These are phyloP conservation scores for Alaudala cheleensis DNA, from an alignment of 2,113 vertebrate genomes.

Conservation along the genomic window DNA sequence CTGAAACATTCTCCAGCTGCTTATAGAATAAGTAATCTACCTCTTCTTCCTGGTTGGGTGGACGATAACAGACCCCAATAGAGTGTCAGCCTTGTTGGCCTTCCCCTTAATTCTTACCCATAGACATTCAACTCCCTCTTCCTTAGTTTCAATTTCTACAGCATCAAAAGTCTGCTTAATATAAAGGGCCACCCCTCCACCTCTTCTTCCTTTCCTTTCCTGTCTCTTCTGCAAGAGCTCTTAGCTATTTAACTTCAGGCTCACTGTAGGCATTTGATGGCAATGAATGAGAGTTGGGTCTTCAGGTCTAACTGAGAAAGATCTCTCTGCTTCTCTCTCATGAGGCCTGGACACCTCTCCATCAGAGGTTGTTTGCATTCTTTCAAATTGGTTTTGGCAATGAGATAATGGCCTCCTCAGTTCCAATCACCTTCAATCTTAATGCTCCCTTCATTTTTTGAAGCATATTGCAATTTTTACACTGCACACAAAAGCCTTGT, in stretches of 20 bases:
- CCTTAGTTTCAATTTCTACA: too few relatives aligned
- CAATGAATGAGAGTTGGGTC: not conserved
- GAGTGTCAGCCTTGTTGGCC: too few relatives aligned
- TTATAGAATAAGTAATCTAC: too few relatives aligned
- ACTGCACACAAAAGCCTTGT: not conserved
- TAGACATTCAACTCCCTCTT: too few relatives aligned
- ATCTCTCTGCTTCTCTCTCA: not conserved
- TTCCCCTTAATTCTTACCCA: too few relatives aligned
- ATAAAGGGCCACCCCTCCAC: too few relatives aligned
- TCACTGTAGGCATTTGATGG: not conserved
- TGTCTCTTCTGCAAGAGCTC: not conserved
- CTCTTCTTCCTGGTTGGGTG: too few relatives aligned
- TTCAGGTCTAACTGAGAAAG: rapidly evolving
- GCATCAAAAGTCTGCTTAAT: too few relatives aligned
- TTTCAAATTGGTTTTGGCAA: not conserved
- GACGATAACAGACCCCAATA: too few relatives aligned
- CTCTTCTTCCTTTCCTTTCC: too few relatives aligned
- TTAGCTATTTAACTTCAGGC: not conserved
- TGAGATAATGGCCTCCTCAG: not conserved
- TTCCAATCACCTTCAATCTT: not conserved
- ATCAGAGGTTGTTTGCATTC: too few relatives aligned
- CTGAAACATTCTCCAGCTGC: too few relatives aligned
- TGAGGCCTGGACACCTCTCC: not conserved
- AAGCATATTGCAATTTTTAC: not conserved
- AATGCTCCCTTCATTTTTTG: not conserved